Conservation (phyloP, 2,113 vertebrate species). For the Ciconia boyciana region DNA sequence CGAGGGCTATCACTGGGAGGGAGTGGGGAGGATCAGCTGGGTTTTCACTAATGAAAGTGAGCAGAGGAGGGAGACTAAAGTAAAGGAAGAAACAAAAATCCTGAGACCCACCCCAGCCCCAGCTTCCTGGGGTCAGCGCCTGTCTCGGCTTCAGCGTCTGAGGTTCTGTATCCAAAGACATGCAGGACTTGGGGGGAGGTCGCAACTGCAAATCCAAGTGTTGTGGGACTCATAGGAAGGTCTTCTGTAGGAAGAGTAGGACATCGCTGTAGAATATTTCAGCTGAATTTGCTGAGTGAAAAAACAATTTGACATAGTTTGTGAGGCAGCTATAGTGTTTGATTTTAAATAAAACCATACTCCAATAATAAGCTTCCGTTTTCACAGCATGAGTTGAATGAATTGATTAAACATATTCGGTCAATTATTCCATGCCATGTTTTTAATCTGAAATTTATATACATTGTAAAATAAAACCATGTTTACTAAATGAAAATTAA, state of each 20-base stretch:
- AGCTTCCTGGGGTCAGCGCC: not conserved
- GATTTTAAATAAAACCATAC: not conserved
- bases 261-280: not conserved
- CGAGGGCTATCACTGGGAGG: fast-evolving
- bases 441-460: constrained; percentile 2
- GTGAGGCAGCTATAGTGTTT: not conserved
- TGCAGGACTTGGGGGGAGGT: no score
- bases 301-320: not conserved
- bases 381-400: not conserved
- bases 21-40: not conserved
- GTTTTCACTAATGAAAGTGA: not conserved
- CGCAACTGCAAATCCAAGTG: not conserved
- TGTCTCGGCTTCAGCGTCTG: not conserved
- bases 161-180: not conserved
- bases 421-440: not conserved
- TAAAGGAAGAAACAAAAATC: not conserved
- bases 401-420: not conserved
- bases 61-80: not conserved
- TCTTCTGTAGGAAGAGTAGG: not conserved
- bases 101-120: not conserved
- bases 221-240: not conserved
- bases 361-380: not conserved
- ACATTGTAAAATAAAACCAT: not conserved
- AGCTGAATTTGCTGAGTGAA: not conserved
- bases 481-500: constrained; percentile 2